Conservation (phyloP, 2,888 invertebrate genomes). For the Anoncus sp. region DNA sequence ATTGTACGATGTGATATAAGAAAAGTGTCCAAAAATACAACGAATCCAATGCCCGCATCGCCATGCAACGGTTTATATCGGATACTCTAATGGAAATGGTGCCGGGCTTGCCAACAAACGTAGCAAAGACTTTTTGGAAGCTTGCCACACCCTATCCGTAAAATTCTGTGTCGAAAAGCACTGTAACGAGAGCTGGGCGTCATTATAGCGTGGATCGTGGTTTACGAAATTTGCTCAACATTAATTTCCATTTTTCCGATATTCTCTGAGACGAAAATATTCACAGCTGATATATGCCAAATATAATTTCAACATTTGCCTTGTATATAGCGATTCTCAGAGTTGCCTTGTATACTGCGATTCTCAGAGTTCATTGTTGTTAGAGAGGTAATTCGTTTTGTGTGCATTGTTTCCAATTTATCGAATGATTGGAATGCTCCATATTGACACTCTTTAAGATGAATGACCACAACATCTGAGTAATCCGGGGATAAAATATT, state of each 20-base stretch:
- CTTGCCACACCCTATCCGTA: conserved; percentile 58
- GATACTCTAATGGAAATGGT: conserved; percentile 59
- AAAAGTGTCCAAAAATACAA: conserved; percentile 29
- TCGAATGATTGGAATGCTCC: background rate
- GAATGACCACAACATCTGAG: background rate
- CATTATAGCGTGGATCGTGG: conserved; percentile 37
- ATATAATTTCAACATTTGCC: conserved; percentile 17
- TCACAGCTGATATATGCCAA: conserved; percentile 17
- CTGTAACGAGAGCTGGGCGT: conserved; percentile 27
- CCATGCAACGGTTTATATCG: conserved; percentile 32
- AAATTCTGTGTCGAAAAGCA: conserved; percentile 34
- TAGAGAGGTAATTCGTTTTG: background rate
- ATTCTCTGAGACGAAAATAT: conserved; percentile 17
- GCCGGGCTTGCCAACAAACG: conserved; percentile 61
- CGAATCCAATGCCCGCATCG: conserved; percentile 20
- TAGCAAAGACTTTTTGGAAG: conserved; percentile 66
- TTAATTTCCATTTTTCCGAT: conserved; percentile 63
- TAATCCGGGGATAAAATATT: background rate
- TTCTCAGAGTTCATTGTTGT: background rate
- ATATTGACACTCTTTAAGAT: background rate
- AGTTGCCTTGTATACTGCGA: too few species aligned
- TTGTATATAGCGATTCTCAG: too few species aligned
- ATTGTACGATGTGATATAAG: conserved; percentile 50
- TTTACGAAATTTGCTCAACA: conserved; percentile 63
- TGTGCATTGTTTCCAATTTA: background rate